Evolutionary conservation across 2,888 invertebrate species (phyloP), one percentile per base, ranked within the genome.

Genomic region (Drosophila anomalipes): DNA sequence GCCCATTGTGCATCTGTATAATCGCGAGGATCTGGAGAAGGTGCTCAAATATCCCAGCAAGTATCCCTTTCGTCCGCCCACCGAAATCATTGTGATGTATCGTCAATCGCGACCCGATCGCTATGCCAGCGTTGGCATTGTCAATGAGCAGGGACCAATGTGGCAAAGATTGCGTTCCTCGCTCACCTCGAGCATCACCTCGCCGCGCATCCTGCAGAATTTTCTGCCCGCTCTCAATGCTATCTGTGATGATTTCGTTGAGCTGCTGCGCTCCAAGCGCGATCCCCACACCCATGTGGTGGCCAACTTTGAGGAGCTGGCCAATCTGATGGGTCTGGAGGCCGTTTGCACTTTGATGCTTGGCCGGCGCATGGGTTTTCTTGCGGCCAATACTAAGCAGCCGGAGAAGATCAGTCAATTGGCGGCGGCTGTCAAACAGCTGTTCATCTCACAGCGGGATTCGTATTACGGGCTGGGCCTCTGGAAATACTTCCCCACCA

Each of bases 61-160:
- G 91, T 96, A 95, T 87, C 97, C 97, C 0, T 95, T 96, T 86
- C 95, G 98, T 26, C 97, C 98, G 16, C 96, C 97, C 39, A 97
- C 97, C 2, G 97, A 97, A 93, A 96, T 97, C 79, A 95, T 97
- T 32, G 95, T 96, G 57, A 94, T 95, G 84, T 97, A 97, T 93
- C 94, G 97, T 37, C 94, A 94, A 63, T 95, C 95, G 52, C 94
- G 96, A 26, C 96, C 96, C 0, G 97, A 97, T 90, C 95, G 97
- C 91, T 98, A 97, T 92, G 95, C 97, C 37, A 97, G 96, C 78
- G 95, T 96, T 32, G 97, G 98, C 80, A 94, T 98, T 60, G 96
- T 96, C 37, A 97, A 97, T 92, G 97, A 97, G 96, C 96, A 96
- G 94, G 97, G 97, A 9, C 95, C 96, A 83, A 95, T 95, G 74